Percentiles rank a stretch among this genome's conserved stretches.
These are phyloP conservation scores for Equus przewalskii DNA, from an alignment of 2,113 vertebrate species.

Conservation along the genomic window DNA sequence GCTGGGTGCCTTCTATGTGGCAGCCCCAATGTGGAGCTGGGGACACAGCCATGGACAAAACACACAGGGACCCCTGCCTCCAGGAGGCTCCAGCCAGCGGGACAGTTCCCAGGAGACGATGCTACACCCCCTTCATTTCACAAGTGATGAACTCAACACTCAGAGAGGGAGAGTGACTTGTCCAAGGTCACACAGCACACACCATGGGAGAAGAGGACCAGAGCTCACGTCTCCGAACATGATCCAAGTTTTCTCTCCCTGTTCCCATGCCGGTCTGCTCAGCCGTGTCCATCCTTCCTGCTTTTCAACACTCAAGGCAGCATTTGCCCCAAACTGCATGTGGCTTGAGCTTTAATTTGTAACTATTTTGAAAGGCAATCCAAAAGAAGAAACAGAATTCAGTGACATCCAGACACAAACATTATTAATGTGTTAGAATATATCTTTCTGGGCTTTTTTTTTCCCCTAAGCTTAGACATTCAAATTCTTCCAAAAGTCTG, in stretches of 20 bases:
- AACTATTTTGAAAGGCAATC: not conserved
- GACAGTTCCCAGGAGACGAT: no score
- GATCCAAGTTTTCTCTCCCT: rapidly evolving
- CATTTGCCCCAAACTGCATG: rapidly evolving
- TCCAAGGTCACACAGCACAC: not conserved
- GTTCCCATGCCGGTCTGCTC: rapidly evolving
- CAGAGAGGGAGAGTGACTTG: not conserved
- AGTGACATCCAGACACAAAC: not conserved
- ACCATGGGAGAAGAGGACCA: rapidly evolving
- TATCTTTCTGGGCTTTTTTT: not conserved
- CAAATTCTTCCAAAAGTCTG: not conserved
- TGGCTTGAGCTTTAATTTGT: not conserved
- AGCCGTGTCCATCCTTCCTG: rapidly evolving
- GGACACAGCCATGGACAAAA: rapidly evolving
- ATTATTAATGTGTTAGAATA: rapidly evolving
- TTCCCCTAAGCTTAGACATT: not conserved
- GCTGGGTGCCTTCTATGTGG: not conserved
- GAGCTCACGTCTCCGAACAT: rapidly evolving
- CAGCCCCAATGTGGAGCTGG: not conserved
- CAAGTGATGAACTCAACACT: not conserved
- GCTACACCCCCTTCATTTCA: not conserved
- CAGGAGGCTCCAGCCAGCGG: rapidly evolving
- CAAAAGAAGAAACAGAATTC: not conserved
- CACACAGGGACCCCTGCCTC: not conserved
- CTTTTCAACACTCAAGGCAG: not conserved